These are phyloP conservation scores for Thelaira solivaga DNA, from an alignment of 2,888 invertebrate genomes.

Conservation along the genomic window DNA sequence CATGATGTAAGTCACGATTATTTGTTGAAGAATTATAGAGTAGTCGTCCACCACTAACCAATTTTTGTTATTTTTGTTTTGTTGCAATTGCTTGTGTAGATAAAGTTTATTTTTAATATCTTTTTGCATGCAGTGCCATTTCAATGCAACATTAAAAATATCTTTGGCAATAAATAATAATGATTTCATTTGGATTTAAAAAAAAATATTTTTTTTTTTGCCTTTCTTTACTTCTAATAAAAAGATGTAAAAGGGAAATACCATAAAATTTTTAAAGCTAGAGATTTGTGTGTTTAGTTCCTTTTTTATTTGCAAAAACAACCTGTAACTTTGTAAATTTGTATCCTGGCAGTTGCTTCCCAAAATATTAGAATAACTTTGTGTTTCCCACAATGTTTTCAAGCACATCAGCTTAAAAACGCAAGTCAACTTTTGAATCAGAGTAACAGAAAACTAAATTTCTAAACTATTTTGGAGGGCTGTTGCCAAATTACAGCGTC, in stretches of 20 bases:
- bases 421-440: no score
- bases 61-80: not conserved
- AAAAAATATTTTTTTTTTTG: no score
- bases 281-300: not conserved
- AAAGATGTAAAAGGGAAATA: not conserved
- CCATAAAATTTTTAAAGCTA: conserved; percentile 18
- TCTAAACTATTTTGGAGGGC: no score
- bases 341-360: not conserved
- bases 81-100: not conserved
- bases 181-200: conserved; percentile 60
- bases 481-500: no score
- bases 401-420: no score
- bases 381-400: no score
- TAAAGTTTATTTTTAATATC: conserved; percentile 1
- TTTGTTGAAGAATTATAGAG: conserved; percentile 57
- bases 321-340: conserved; percentile 23
- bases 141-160: conserved; percentile 68
- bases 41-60: conserved; percentile 53
- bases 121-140: conserved; percentile 45
- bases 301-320: not conserved
- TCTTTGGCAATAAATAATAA: conserved; percentile 68
- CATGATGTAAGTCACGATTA: conserved; percentile 64
- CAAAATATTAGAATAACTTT: no score
- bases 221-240: not conserved
- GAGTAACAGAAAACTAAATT: no score